Conservation (phyloP, 2,113 vertebrate genomes). For the Pipra filicauda region DNA sequence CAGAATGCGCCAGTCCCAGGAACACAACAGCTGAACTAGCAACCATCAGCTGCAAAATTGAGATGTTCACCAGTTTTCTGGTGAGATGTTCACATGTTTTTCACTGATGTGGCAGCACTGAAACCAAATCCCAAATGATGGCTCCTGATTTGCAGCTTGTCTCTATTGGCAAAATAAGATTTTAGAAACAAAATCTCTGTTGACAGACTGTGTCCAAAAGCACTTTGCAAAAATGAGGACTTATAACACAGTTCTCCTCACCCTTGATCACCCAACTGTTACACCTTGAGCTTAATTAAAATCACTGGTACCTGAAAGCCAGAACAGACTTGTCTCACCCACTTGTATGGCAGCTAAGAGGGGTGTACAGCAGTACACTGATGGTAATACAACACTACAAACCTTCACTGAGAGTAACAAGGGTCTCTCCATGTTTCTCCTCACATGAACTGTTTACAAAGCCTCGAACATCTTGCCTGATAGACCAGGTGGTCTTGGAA, state of each 20-base stretch:
- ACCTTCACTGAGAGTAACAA: not conserved
- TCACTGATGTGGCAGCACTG: not conserved
- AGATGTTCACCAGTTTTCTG: not conserved
- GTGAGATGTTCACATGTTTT: not conserved
- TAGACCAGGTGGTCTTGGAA: not conserved
- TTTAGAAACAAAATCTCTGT: not conserved
- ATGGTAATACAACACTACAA: not conserved
- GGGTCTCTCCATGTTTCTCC: not conserved
- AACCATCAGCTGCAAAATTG: not conserved
- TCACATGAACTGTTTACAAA: not conserved
- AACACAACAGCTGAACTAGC: not conserved
- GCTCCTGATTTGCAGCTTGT: not conserved
- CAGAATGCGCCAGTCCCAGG: not conserved
- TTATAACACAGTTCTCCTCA: not conserved
- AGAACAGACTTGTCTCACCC: not conserved
- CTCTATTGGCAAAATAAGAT: not conserved
- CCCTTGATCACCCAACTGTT: not conserved
- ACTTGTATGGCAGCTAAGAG: not conserved
- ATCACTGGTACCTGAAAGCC: not conserved
- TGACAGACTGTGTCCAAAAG: not conserved
- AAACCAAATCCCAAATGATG: not conserved
- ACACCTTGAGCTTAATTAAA: not conserved
- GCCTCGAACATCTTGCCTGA: not conserved
- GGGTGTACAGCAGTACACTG: not conserved
- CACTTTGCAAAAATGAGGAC: not conserved